Evolutionary conservation across 2,888 invertebrate genomes (phyloP).

Genomic region (Rosalia funebris): DNA sequence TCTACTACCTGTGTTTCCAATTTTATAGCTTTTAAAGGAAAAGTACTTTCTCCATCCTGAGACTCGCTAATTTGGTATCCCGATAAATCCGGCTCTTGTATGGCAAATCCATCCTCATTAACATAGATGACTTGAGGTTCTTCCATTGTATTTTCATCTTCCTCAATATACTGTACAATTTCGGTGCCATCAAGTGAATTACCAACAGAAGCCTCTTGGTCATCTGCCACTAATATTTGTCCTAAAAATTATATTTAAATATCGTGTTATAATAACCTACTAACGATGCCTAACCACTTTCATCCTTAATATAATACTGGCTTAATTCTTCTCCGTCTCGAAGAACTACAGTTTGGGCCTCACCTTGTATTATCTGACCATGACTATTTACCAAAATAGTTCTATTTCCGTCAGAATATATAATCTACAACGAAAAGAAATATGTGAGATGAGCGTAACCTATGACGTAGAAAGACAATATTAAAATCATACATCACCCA

Average conservation of each 20-base stretch:
- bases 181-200: slow-evolving; percentile 28
- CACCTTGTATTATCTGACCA: slow-evolving; percentile 40
- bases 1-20: slow-evolving; percentile 35
- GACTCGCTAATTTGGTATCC: slow-evolving; percentile 34
- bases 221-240: slow-evolving; percentile 36
- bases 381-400: slow-evolving; percentile 50
- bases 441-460: too few species aligned
- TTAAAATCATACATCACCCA: slow-evolving; percentile 39
- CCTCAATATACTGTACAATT: slow-evolving; percentile 43
- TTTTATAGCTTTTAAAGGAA: slow-evolving; percentile 31
- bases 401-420: slow-evolving; percentile 46
- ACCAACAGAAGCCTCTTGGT: slow-evolving; percentile 28
- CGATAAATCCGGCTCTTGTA: slow-evolving; percentile 37
- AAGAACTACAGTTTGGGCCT: slow-evolving; percentile 38
- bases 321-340: slow-evolving; percentile 46
- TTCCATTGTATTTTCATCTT: slow-evolving; percentile 31
- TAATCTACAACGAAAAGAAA: slow-evolving; percentile 38
- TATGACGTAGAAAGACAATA: neutral
- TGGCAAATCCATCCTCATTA: slow-evolving; percentile 31
- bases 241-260: slow-evolving; percentile 26
- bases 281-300: slow-evolving; percentile 33
- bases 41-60: slow-evolving; percentile 12
- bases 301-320: slow-evolving; percentile 46
- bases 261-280: neutral
- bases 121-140: slow-evolving; percentile 43